Conservation (phyloP, 2,113 vertebrate genomes). For the Callorhinus ursinus region DNA sequence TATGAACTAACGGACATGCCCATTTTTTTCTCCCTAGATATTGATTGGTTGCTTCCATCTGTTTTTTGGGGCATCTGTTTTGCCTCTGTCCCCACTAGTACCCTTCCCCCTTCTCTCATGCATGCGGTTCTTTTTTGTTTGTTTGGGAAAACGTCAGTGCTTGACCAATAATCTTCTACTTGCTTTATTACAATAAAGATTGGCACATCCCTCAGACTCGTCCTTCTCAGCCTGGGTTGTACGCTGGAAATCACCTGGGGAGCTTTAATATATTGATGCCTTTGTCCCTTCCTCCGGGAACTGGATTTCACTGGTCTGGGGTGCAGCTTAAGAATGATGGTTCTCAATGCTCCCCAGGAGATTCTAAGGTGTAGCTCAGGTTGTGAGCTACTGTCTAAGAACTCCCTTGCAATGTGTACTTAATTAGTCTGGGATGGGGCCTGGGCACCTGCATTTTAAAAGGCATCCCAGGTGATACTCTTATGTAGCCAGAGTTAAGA, state of each 20-base stretch:
- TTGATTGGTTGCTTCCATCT: background rate
- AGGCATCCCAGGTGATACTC: background rate
- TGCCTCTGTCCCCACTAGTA: background rate
- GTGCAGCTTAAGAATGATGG: background rate
- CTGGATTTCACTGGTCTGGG: background rate
- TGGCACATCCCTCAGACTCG: fast-evolving
- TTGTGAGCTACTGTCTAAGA: background rate
- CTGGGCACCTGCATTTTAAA: background rate
- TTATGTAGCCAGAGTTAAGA: background rate
- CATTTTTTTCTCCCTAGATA: background rate
- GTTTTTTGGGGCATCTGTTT: background rate
- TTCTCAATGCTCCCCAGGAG: background rate
- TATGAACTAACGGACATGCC: background rate
- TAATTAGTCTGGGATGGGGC: no score
- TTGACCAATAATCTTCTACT: background rate
- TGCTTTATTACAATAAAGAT: background rate
- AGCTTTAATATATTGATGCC: background rate
- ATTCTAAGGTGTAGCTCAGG: background rate
- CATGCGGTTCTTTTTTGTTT: background rate
- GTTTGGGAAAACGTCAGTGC: background rate
- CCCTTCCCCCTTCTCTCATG: background rate
- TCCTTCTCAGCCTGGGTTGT: background rate
- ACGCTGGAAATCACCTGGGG: fast-evolving
- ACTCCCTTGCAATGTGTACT: background rate
- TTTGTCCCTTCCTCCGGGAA: background rate